These are phyloP conservation scores for Nothobranchius kuhntae DNA, from an alignment of 2,113 vertebrate genomes.

Conservation along the genomic window DNA sequence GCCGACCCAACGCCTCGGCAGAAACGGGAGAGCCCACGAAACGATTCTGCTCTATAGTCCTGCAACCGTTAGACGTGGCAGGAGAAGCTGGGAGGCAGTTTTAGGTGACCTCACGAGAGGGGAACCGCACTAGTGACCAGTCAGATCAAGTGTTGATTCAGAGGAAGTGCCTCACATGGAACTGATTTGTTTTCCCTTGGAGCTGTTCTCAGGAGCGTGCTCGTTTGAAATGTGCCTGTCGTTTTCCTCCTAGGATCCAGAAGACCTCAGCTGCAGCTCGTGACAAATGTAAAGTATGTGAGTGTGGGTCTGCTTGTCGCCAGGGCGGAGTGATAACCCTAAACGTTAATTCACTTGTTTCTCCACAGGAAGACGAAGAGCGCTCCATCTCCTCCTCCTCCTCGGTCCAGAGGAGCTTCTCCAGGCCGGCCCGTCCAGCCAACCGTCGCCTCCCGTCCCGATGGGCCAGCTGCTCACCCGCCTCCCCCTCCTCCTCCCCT, in stretches of 20 bases:
- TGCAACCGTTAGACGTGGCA: slow-evolving; percentile 53
- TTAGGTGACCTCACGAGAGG: slow-evolving; percentile 40
- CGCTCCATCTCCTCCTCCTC: slow-evolving; percentile 52
- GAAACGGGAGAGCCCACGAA: slow-evolving; percentile 41
- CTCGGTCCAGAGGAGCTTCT: slow-evolving; percentile 84
- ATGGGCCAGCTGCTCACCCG: slow-evolving; percentile 87
- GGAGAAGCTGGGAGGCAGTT: slow-evolving; percentile 38
- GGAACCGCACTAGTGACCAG: slow-evolving; percentile 5
- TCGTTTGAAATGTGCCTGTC: slow-evolving; percentile 70
- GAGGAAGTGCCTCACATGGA: not conserved
- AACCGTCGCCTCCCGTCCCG: slow-evolving; percentile 90
- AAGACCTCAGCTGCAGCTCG: slow-evolving; percentile 67
- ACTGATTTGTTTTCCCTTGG: slow-evolving; percentile 11
- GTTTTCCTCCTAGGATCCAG: slow-evolving; percentile 62
- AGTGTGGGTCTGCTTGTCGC: slow-evolving; percentile 33
- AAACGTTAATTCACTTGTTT: slow-evolving; percentile 69
- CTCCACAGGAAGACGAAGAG: slow-evolving; percentile 65
- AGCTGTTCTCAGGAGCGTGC: slow-evolving; percentile 28
- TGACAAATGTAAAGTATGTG: slow-evolving; percentile 75
- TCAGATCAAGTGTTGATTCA: slow-evolving; percentile 6
- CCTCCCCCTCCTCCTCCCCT: slow-evolving; percentile 55
- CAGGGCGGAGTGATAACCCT: slow-evolving; percentile 58
- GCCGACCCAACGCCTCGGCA: slow-evolving; percentile 44
- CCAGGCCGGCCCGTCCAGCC: slow-evolving; percentile 88
- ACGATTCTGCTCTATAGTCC: slow-evolving; percentile 58